These are phyloP conservation scores for Tokudaia tokunoshimensis DNA, from an alignment of 2,797 vertebrate genomes.

Conservation along the genomic window DNA sequence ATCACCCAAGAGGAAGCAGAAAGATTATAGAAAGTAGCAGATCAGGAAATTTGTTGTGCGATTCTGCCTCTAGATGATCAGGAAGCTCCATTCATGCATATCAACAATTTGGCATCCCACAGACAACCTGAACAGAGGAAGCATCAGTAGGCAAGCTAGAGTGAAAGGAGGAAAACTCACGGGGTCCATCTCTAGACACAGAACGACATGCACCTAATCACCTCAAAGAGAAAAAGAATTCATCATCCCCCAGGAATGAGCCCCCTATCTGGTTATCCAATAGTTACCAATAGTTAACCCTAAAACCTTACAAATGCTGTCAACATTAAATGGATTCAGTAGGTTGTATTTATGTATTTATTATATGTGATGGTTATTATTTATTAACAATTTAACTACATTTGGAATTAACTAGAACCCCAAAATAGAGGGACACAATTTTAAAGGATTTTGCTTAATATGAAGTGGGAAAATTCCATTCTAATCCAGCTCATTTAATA, in stretches of 20 bases:
- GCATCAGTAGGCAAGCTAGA: background rate
- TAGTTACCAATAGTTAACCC: background rate
- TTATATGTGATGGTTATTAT: background rate
- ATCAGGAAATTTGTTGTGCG: background rate
- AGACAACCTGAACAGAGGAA: background rate
- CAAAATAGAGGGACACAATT: background rate
- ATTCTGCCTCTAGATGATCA: background rate
- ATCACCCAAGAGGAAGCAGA: background rate
- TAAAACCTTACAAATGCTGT: background rate
- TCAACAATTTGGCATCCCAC: background rate
- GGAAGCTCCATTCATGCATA: background rate
- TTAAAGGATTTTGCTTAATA: background rate
- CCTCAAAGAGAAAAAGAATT: background rate
- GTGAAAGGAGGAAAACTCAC: background rate
- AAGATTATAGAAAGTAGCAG: background rate
- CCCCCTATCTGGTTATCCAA: background rate
- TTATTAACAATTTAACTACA: background rate
- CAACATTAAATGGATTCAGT: background rate
- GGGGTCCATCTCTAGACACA: background rate
- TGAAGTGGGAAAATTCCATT: background rate
- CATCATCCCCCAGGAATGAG: background rate
- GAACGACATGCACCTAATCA: background rate
- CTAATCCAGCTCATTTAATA: background rate
- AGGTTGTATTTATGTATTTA: background rate
- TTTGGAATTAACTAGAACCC: background rate